Base-by-base conservation (phyloP, 2,113 vertebrate genomes). In the Centropus bengalensis region DNA sequence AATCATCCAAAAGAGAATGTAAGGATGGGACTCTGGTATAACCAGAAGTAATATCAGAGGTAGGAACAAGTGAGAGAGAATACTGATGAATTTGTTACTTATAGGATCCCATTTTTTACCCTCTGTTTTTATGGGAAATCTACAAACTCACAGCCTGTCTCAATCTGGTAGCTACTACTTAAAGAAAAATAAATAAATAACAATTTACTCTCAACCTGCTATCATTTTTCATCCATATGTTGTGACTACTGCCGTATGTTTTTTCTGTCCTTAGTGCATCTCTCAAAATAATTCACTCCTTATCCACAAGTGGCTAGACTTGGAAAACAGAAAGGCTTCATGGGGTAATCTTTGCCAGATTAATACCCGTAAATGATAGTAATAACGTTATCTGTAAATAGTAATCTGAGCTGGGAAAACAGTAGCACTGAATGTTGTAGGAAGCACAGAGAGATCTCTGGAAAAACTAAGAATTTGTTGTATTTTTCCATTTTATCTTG, bases 401-500 rank as follows among this genome's bases (percentile, higher is more conserved):
- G 14, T 38, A 56, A 14, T 49, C 55, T 32, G 12, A 81, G 64
- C 38, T 58, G 20, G 89, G 82, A 73, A 66, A 88, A 66, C 44
- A 55, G 45, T 47, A 77, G 16, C 67, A 54, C 16, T 82, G 60
- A 74, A 56, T 59, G 52, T 23, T 73, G 58, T 19, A 80, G 30
- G 18, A 95, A 95, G 45, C 52, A 73, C 23, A 42, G 70, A 33
- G 27, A 70, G 23, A 68, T 64, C 76, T 90, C 75, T 36, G 58
- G 40, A 86, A 93, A 86, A 97, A 40, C n/a, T 86, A 86, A 86
- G 42, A 7, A 71, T 86, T 94, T 94, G 68, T 95, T 94, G 49
- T 82, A 44, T 95, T 95, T 94, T 86, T 97, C 63, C 55, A 71
- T 89, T 96, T 96, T 96, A 83, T 96, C 93, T 86, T 91, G 75